Percentiles rank a stretch among this genome's conserved stretches.
Conservation (phyloP, 2,888 invertebrate genomes). For the Drosophila recens region DNA sequence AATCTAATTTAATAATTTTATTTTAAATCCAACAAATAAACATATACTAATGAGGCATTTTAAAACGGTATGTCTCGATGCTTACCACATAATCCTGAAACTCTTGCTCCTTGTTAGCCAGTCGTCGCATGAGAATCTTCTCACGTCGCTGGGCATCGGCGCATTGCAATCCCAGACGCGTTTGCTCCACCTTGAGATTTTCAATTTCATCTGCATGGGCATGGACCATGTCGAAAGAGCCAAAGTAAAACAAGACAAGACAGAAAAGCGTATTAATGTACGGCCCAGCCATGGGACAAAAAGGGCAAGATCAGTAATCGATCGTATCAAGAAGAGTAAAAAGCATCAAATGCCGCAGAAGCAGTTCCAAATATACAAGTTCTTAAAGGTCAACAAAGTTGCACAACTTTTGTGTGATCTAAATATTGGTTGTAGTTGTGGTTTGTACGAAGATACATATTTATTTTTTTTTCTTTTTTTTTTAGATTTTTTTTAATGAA, state of each 20-base stretch:
- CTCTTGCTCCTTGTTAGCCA: conserved; percentile 98
- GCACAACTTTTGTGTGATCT: conserved; percentile 32
- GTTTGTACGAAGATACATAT: conserved; percentile 34
- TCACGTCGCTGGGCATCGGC: conserved; percentile 95
- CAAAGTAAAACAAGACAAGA: conserved; percentile 30
- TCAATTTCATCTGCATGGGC: conserved; percentile 82
- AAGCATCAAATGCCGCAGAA: conserved; percentile 59
- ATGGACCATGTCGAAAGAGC: conserved; percentile 6
- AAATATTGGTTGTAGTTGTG: conserved; percentile 39
- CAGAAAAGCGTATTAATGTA: conserved; percentile 32
- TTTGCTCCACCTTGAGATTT: conserved; percentile 89
- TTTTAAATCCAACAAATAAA: too few relatives aligned
- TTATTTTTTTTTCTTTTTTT: conserved; percentile 37
- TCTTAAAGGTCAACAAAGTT: conserved; percentile 56
- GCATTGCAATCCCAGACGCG: conserved; percentile 92
- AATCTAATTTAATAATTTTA: too few relatives aligned
- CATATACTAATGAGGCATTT: not conserved
- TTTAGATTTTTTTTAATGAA: conserved; percentile 65
- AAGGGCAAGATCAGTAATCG: conserved; percentile 2
- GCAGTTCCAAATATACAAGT: conserved; percentile 59
- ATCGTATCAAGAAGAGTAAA: conserved; percentile 32
- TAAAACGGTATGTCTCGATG: not conserved
- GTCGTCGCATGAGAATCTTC: conserved; percentile 95
- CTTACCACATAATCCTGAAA: conserved; percentile 97
- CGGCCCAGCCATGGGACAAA: not conserved